Evolutionary conservation across 1,140 invertebrate species (phyloP).

Genomic region (Drosophila pallidifrons): DNA sequence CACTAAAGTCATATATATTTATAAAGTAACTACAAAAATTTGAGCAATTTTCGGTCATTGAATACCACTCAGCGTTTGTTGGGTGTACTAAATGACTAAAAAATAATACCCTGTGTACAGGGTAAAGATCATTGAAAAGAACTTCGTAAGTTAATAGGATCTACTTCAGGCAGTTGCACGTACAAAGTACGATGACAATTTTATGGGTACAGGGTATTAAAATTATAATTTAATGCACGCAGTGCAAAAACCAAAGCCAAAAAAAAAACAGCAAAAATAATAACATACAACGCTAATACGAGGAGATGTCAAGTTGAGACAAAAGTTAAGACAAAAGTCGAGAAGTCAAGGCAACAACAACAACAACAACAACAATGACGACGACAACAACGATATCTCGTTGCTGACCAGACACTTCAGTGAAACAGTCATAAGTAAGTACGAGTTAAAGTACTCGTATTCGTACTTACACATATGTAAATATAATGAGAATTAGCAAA

Average conservation of each 20-base stretch:
- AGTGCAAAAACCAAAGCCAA: constrained; percentile 59
- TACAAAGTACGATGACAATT: constrained; percentile 1
- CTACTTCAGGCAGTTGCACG: constrained; percentile 5
- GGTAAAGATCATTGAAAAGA: background rate
- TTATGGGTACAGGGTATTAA: constrained; percentile 42
- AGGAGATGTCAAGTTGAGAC: constrained; percentile 76
- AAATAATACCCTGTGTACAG: background rate
- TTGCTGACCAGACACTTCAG: constrained; percentile 39
- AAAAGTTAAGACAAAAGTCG: constrained; percentile 79
- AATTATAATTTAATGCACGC: constrained; percentile 73
- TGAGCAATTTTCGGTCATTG: constrained; percentile 12
- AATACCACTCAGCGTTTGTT: constrained; percentile 1
- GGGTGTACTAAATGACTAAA: background rate
- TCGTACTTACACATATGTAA: constrained; percentile 33
- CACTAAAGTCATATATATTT: background rate
- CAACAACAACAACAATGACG: constrained; percentile 14
- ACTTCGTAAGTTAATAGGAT: background rate
- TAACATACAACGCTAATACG: constrained; percentile 40
- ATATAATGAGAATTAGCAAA: constrained; percentile 54
- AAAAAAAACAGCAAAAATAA: constrained; percentile 29
- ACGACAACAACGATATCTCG: constrained; percentile 29
- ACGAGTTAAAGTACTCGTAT: constrained; percentile 22
- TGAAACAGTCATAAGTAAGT: constrained; percentile 35
- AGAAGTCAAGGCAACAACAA: constrained; percentile 71
- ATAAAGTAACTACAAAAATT: constrained; percentile 7